Evolutionary conservation across 2,888 invertebrate species (phyloP).

Genomic region (Pachydiplax longipennis): DNA sequence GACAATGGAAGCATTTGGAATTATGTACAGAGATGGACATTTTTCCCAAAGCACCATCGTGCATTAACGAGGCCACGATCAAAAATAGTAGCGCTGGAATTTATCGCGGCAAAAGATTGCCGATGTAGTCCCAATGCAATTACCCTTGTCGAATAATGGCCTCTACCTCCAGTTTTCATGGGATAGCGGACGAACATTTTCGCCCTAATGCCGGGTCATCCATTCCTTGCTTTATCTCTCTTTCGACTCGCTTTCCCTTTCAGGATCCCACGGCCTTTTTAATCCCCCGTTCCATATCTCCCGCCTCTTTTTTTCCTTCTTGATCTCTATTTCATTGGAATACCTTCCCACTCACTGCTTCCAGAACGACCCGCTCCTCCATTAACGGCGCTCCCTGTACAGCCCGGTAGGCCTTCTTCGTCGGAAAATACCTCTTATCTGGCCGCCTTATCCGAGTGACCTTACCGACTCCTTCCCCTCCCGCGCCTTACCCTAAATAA

Average conservation of each 20-base stretch:
- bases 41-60: background rate
- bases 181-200: background rate
- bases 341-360: conserved; percentile 2
- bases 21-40: background rate
- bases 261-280: background rate
- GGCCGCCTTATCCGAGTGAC: conserved; percentile 27
- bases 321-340: conserved; percentile 31
- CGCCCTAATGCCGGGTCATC: conserved; percentile 22
- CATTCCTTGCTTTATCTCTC: conserved; percentile 34
- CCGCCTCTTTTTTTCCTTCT: background rate
- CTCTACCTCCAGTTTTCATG: background rate
- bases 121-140: conserved; percentile 36
- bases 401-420: background rate
- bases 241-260: background rate
- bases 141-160: conserved; percentile 30
- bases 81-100: background rate
- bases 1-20: background rate
- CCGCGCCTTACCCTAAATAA: background rate
- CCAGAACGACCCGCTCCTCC: conserved; percentile 9
- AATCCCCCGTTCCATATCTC: background rate
- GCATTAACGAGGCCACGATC: background rate
- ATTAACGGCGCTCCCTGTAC: conserved; percentile 27
- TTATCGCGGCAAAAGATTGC: conserved; percentile 30
- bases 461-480: background rate
- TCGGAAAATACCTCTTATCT: conserved; percentile 30